phyloP scores from a whole-genome alignment of 1,140 invertebrate genomes.

The Papilio machaon region DNA sequence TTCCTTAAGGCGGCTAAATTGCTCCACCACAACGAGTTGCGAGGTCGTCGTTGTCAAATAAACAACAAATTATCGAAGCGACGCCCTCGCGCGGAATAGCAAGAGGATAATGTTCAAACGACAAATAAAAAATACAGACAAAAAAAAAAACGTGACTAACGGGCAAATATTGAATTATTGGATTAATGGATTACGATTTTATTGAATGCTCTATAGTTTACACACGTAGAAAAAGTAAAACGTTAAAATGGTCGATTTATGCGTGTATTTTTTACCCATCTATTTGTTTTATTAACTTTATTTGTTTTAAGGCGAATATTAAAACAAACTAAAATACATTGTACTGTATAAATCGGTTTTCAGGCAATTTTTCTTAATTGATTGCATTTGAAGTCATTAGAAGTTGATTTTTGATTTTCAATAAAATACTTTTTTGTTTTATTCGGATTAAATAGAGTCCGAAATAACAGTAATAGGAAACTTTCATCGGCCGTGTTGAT shows the following conservation, averaged over 20 bases:
- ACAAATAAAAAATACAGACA: conserved; percentile 4
- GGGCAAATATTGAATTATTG: conserved; percentile 9
- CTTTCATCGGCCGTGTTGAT: background rate
- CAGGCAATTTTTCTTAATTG: background rate
- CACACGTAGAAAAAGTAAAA: conserved; percentile 6
- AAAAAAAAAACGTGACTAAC: conserved; percentile 21
- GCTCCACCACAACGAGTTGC: conserved; percentile 16
- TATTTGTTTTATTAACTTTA: background rate
- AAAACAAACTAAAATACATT: background rate
- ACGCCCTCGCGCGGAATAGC: conserved; percentile 13
- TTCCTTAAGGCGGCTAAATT: conserved; percentile 27
- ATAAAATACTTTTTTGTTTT: background rate
- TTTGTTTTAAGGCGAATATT: background rate
- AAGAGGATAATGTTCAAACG: conserved; percentile 14
- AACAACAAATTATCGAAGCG: conserved; percentile 28
- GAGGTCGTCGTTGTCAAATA: conserved; percentile 24
- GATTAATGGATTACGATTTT: background rate
- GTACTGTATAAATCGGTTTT: background rate
- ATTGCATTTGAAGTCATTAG: too few relatives aligned
- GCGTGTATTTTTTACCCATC: background rate
- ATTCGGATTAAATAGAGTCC: background rate
- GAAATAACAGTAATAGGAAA: background rate
- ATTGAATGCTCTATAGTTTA: background rate
- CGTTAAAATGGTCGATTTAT: background rate
- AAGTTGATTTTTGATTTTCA: too few relatives aligned